Evolutionary conservation across 2,113 vertebrate genomes (phyloP).

Genomic region (Lepus europaeus): DNA sequence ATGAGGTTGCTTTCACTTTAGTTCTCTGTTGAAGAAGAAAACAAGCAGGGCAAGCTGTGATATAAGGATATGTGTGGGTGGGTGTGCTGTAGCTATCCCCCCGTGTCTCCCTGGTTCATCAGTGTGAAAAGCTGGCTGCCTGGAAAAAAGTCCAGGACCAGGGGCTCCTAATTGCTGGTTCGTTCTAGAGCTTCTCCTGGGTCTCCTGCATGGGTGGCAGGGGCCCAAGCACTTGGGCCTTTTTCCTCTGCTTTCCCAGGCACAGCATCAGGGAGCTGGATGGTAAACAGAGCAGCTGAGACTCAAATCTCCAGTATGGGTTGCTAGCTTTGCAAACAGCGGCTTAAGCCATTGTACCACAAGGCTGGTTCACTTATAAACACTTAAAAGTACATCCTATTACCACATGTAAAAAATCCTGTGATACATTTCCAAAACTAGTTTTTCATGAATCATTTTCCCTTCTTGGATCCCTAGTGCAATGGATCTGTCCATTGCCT

Average conservation of each 20-base stretch:
- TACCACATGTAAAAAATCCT: not conserved
- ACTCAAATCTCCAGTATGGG: no score
- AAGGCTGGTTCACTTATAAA: no score
- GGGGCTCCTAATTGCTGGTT: accelerated
- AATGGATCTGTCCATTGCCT: not conserved
- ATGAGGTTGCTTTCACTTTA: not conserved
- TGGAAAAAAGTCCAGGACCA: not conserved
- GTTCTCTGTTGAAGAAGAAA: not conserved
- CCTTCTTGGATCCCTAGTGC: not conserved
- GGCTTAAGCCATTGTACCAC: no score
- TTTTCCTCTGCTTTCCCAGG: no score
- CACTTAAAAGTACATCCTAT: not conserved
- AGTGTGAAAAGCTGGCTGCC: not conserved
- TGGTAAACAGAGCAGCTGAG: no score
- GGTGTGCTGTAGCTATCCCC: accelerated
- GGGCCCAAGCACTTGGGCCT: no score
- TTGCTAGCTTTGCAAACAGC: no score
- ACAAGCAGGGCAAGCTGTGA: not conserved
- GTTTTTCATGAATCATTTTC: not conserved
- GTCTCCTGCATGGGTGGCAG: no score
- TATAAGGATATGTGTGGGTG: accelerated
- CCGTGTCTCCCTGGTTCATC: not conserved
- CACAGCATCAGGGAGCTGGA: no score
- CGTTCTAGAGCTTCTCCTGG: no score
- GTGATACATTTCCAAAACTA: not conserved